Evolutionary conservation across 2,797 vertebrate genomes (phyloP), one percentile per base, ranked within the genome.

Genomic region (Coracias cyanogaster): DNA sequence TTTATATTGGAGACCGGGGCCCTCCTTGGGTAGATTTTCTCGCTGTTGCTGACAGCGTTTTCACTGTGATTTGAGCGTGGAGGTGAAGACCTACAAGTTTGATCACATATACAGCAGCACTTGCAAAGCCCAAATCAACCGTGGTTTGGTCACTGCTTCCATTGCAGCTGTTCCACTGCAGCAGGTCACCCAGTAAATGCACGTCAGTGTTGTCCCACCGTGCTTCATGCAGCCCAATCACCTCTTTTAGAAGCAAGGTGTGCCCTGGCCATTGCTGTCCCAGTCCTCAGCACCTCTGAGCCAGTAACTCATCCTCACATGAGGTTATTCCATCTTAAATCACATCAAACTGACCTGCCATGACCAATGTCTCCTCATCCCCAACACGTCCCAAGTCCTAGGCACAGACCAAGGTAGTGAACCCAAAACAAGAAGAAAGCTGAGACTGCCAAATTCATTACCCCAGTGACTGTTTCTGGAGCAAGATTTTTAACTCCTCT

Each of bases 201-300:
- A 35, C 1, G 0, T 6, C 35, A 14, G 12, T 10, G 55, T 2
- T 60, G 61, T 43, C 69, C 51, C 62, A 26, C 39, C 3, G 0
- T 7, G 19, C 19, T 29, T 12, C 49, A 3, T 3, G 2, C 20
- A 48, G 35, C 29, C 28, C 21, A 9, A 1, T 16, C 5, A 3
- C 10, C 43, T 18, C 33, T 13, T 12, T 10, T 15, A n/a, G 12
- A 6, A n/a, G 54, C 10, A 8, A 5, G 6, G 0, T 3, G 1
- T 5, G 16, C 4, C 31, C 28, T 15, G 37, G 18, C 6, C 15
- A 3, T 10, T 12, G 46, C 17, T 48, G n/a, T 24, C 24, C 43
- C 48, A 15, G 7, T 13, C 55, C 54, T 80, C 43, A 45, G 33
- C 39, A 45, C 24, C 28, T 69, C 43, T 26, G 31, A 82, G 43